Evolutionary conservation across 2,797 vertebrate genomes (phyloP).

Genomic region (Erethizon dorsatum): DNA sequence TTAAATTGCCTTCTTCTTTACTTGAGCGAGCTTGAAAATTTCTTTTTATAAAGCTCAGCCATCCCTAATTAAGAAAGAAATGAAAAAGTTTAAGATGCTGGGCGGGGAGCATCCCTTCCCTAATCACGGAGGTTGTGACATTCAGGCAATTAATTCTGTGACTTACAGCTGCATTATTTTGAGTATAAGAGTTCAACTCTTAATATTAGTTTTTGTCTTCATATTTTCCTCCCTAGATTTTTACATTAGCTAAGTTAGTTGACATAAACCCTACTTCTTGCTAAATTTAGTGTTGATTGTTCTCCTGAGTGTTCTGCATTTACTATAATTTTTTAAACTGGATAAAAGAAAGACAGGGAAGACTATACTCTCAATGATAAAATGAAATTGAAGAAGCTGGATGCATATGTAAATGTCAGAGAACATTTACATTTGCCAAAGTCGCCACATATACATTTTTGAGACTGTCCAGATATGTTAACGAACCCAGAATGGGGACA

Average conservation of each 20-base stretch:
- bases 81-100: not conserved
- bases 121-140: not conserved
- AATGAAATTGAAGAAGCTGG: not conserved
- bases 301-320: not conserved
- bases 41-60: slow-evolving; percentile 19
- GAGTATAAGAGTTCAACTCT: not conserved
- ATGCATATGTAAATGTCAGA: not conserved
- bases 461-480: not conserved
- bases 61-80: slow-evolving; percentile 60
- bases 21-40: slow-evolving; percentile 4
- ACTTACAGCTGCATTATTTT: not conserved
- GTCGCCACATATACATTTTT: not conserved
- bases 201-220: not conserved
- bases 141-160: not conserved
- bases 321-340: not conserved
- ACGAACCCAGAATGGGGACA: not conserved
- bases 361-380: slow-evolving; percentile 21
- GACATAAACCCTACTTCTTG: not conserved
- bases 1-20: slow-evolving; percentile 46
- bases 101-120: not conserved
- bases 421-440: not conserved
- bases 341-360: not conserved
- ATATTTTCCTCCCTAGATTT: slow-evolving; percentile 5
- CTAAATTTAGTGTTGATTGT: not conserved
- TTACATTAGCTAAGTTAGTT: not conserved